Conservation (phyloP, 2,888 invertebrate species). For the Margaritifera margaritifera region DNA sequence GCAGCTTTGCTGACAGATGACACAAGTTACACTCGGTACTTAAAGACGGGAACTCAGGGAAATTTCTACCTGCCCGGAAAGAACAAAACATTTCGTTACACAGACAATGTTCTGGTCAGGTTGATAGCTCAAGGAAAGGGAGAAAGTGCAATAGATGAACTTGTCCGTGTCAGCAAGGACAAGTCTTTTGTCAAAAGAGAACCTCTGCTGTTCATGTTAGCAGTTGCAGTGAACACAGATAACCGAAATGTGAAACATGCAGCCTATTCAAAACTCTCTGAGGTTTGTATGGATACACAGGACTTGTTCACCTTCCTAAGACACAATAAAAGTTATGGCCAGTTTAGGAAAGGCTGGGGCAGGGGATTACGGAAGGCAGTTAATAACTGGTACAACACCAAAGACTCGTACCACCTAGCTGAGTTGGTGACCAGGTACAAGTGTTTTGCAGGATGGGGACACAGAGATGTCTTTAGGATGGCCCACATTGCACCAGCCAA, state of each 20-base stretch:
- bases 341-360: slow-evolving; percentile 76
- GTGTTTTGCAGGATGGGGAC: slow-evolving; percentile 68
- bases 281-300: slow-evolving; percentile 79
- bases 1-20: slow-evolving; percentile 12
- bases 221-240: slow-evolving; percentile 77
- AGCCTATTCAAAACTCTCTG: slow-evolving; percentile 76
- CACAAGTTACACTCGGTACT: slow-evolving; percentile 27
- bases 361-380: slow-evolving; percentile 80
- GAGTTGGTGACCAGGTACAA: slow-evolving; percentile 79
- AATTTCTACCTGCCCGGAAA: slow-evolving; percentile 35
- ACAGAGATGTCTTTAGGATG: slow-evolving; percentile 79
- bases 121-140: slow-evolving; percentile 43
- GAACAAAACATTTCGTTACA: slow-evolving; percentile 29
- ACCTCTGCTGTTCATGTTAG: slow-evolving; percentile 78
- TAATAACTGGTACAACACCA: slow-evolving; percentile 80
- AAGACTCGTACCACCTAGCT: slow-evolving; percentile 79
- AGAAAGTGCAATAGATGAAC: slow-evolving; percentile 34
- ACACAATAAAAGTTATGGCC: slow-evolving; percentile 74
- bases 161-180: slow-evolving; percentile 35
- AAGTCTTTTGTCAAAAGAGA: slow-evolving; percentile 37
- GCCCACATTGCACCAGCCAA: slow-evolving; percentile 60
- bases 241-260: slow-evolving; percentile 75
- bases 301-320: slow-evolving; percentile 80
- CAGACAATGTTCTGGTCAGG: slow-evolving; percentile 28
- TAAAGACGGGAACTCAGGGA: slow-evolving; percentile 35